Evolutionary conservation across 2,888 invertebrate genomes (phyloP).

Genomic region (Sarcophaga caerulescens): DNA sequence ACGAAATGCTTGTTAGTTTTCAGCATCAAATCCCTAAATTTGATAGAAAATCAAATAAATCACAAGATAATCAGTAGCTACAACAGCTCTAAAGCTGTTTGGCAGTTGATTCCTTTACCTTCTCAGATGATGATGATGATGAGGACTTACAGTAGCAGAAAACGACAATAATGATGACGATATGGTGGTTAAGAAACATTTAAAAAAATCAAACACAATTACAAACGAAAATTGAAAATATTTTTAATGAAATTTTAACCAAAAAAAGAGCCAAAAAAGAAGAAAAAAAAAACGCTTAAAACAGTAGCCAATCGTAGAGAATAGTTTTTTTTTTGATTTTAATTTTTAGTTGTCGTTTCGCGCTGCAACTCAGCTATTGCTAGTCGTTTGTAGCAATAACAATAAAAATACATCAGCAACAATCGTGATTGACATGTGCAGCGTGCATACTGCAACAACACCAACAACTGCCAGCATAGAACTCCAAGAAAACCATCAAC

Average conservation of each 20-base stretch:
- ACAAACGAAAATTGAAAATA: constrained; percentile 31
- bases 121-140: constrained; percentile 1
- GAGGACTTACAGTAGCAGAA: constrained; percentile 8
- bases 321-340: constrained; percentile 49
- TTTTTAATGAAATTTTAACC: not conserved
- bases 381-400: constrained; percentile 68
- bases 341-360: constrained; percentile 31
- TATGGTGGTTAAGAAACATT: constrained; percentile 58
- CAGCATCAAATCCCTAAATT: constrained; percentile 71
- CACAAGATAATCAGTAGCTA: constrained; percentile 70
- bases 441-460: constrained; percentile 48
- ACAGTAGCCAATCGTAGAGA: constrained; percentile 53
- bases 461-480: not conserved
- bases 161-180: constrained; percentile 37
- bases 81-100: constrained; percentile 24
- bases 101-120: constrained; percentile 20
- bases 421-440: constrained; percentile 72
- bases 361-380: constrained; percentile 23
- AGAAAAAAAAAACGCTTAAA: not conserved
- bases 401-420: constrained; percentile 69
- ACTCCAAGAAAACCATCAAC: constrained; percentile 50
- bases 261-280: constrained; percentile 8
- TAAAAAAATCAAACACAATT: constrained; percentile 43
- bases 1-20: constrained; percentile 69
- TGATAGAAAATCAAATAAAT: constrained; percentile 71